Evolutionary conservation across 2,888 invertebrate genomes (phyloP).

Genomic region (Oligia strigilis): DNA sequence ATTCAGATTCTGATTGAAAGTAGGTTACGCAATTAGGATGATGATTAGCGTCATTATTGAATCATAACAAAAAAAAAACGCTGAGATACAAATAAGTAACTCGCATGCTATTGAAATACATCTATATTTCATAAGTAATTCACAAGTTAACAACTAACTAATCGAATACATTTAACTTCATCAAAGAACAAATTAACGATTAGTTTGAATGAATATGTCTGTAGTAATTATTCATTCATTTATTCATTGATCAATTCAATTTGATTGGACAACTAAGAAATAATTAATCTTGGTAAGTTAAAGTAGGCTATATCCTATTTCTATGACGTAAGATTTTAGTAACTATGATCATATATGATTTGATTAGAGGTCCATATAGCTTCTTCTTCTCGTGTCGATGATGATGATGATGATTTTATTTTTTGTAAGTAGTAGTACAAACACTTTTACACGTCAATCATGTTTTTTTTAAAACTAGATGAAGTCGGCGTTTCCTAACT

Average conservation of each 20-base stretch:
- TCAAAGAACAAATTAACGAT: slow-evolving; percentile 25
- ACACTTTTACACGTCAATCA: too few species aligned
- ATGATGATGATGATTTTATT: too few species aligned
- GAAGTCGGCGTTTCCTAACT: too few species aligned
- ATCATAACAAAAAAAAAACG: too few species aligned
- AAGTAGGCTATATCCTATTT: slow-evolving; percentile 16
- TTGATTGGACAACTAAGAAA: slow-evolving; percentile 33
- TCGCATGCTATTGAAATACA: too few species aligned
- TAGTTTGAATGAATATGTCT: slow-evolving; percentile 16
- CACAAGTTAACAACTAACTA: slow-evolving; percentile 7
- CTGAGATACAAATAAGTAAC: too few species aligned
- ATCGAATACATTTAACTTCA: slow-evolving; percentile 26
- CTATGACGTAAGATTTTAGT: slow-evolving; percentile 8
- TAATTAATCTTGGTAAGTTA: slow-evolving; percentile 6
- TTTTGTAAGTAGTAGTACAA: too few species aligned
- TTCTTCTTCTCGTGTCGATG: too few species aligned
- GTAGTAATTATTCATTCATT: slow-evolving; percentile 34
- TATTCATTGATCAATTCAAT: slow-evolving; percentile 31
- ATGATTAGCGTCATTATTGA: neutral
- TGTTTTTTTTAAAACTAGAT: too few species aligned
- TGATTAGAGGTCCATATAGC: too few species aligned
- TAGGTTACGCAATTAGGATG: too few species aligned
- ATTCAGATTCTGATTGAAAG: too few species aligned
- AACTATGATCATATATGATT: neutral
- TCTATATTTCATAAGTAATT: slow-evolving; percentile 3